Evolutionary conservation across 2,113 vertebrate genomes (phyloP).

Genomic region (Heloderma charlesbogerti): DNA sequence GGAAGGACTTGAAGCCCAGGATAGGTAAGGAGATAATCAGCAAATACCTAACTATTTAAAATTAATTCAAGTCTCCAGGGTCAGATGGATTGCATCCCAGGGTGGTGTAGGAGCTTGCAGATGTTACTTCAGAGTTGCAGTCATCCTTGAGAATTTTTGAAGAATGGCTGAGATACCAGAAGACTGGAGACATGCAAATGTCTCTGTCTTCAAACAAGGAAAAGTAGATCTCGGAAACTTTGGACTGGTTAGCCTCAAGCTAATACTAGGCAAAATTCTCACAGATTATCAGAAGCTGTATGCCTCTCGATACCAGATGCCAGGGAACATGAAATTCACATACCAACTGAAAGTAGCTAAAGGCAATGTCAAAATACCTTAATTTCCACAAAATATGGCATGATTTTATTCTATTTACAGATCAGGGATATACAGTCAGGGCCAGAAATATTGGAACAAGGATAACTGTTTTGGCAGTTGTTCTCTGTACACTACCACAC

Average conservation of each 20-base stretch:
- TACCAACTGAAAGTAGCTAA: too few species aligned
- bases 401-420: too few species aligned
- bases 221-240: neutral
- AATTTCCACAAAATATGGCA: too few species aligned
- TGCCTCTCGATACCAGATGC: too few species aligned
- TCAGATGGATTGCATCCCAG: neutral
- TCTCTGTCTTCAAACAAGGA: neutral
- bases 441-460: too few species aligned
- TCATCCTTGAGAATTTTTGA: neutral
- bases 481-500: too few species aligned
- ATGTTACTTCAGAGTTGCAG: too few species aligned
- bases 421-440: too few species aligned
- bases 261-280: neutral
- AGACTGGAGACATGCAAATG: neutral
- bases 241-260: neutral
- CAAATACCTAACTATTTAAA: neutral
- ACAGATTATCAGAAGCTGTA: neutral
- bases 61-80: neutral
- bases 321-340: too few species aligned
- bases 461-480: too few species aligned
- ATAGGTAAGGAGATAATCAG: neutral
- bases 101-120: neutral
- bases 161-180: neutral
- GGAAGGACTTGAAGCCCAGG: neutral
- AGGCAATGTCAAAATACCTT: too few species aligned